A percentile compares a stretch with the other conserved stretches of the same genome.
Conservation (phyloP, 2,797 vertebrate species). For the Helarctos malayanus region DNA sequence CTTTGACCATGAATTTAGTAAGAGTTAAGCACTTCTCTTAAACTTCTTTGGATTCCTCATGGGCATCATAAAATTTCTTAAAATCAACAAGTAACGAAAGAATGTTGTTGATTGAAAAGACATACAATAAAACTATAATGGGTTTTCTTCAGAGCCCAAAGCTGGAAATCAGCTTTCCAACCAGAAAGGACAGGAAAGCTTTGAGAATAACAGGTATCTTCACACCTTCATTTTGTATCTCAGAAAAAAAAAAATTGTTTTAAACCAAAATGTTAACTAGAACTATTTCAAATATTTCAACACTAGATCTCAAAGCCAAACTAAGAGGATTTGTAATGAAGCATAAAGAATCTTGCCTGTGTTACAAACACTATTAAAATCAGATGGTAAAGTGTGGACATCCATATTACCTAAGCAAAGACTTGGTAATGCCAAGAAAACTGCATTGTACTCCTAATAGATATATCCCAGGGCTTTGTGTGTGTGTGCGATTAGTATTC, state of each 20-base stretch:
- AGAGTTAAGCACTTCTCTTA: constrained; percentile 15
- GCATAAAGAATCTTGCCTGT: neutral
- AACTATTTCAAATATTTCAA: constrained; percentile 56
- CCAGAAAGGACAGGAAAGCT: neutral
- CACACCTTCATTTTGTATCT: constrained; percentile 1
- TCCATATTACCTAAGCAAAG: constrained; percentile 36
- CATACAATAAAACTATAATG: neutral
- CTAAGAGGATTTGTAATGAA: constrained; percentile 26
- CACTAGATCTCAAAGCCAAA: constrained; percentile 49
- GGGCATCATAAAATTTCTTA: constrained; percentile 19
- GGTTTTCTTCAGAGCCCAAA: neutral
- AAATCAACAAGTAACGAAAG: neutral
- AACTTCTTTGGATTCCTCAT: neutral
- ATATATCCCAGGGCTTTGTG: neutral
- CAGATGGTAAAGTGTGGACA: neutral
- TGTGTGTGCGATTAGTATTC: neutral
- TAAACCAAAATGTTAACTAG: neutral
- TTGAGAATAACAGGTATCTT: constrained; percentile 24
- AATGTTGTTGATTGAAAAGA: constrained; percentile 25
- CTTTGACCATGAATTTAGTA: neutral
- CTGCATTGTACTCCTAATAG: neutral
- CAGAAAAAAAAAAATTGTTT: constrained; percentile 12
- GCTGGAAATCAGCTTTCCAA: neutral
- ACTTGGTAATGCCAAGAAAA: constrained; percentile 57
- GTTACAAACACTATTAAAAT: constrained; percentile 57